Conservation (phyloP, 2,113 vertebrate genomes). For the Willisornis vidua region DNA sequence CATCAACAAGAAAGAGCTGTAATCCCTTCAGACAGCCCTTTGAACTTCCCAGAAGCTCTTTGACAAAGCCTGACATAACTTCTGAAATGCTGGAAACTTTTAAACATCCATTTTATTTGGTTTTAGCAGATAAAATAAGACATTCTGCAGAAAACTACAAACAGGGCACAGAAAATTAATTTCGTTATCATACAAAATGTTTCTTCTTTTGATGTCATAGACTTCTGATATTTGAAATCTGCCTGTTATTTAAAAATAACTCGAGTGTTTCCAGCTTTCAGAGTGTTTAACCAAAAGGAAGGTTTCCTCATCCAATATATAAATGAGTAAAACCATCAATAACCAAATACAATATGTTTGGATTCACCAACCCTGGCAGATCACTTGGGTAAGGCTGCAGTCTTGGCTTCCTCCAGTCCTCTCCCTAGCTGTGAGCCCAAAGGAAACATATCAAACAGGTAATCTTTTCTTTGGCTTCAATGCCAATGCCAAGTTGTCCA, state of each 20-base stretch:
- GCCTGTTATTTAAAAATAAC: not conserved
- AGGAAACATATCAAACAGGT: not conserved
- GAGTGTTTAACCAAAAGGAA: not conserved
- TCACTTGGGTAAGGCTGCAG: not conserved
- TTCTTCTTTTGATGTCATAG: not conserved
- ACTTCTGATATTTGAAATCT: not conserved
- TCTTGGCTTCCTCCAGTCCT: not conserved
- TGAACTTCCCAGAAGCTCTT: conserved; percentile 29
- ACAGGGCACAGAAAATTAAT: not conserved
- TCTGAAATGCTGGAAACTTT: conserved; percentile 14
- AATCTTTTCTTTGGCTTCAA: not conserved
- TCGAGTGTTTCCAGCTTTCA: not conserved
- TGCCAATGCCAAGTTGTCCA: not conserved
- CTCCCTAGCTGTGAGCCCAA: not conserved
- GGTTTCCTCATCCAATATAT: not conserved
- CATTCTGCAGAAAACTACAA: not conserved
- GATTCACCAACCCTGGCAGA: not conserved
- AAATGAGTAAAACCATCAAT: not conserved
- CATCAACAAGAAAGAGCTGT: not conserved
- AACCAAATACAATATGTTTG: not conserved
- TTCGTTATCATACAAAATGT: not conserved
- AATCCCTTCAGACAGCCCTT: conserved; percentile 42
- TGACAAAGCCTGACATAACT: not conserved
- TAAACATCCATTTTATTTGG: not conserved
- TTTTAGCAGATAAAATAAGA: not conserved